phyloP scores from a whole-genome alignment of 2,888 invertebrate species.

The Erebia ligea region DNA sequence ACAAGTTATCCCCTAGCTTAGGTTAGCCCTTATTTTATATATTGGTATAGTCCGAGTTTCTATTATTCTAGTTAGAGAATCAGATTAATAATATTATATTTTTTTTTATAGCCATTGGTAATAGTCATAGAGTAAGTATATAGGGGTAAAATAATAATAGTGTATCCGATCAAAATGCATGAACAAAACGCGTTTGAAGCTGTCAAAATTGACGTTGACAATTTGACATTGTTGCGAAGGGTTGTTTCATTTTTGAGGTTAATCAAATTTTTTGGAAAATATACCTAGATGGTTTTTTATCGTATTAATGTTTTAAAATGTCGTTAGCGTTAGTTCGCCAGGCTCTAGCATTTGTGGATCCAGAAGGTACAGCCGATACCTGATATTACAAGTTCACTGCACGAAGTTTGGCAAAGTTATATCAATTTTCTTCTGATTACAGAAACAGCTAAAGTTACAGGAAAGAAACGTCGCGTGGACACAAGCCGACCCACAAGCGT shows the following conservation, averaged over 20 bases:
- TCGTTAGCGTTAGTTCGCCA: conserved; percentile 82
- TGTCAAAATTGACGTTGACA: not conserved
- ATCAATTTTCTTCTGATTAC: conserved; percentile 45
- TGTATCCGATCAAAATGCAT: not conserved
- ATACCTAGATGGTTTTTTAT: conserved; percentile 56
- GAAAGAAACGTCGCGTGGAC: conserved; percentile 56
- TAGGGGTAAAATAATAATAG: no score
- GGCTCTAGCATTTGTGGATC: conserved; percentile 81
- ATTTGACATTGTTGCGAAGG: not conserved
- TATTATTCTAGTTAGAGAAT: no score
- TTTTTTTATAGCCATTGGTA: no score
- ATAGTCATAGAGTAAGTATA: no score
- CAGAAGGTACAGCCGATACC: conserved; percentile 56
- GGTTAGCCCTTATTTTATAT: no score
- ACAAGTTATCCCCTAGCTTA: no score
- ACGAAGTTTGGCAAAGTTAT: not conserved
- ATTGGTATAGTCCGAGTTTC: no score
- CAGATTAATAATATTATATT: no score
- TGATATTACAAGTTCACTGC: not conserved
- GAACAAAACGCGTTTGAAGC: conserved; percentile 7
- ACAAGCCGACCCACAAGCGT: conserved; percentile 44
- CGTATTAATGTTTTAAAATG: conserved; percentile 65
- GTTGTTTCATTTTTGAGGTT: conserved; percentile 44
- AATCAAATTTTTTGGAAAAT: conserved; percentile 23
- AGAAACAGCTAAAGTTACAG: conserved; percentile 63